phyloP scores from a whole-genome alignment of 2,113 vertebrate species.

The Gymnocephalus cernua region DNA sequence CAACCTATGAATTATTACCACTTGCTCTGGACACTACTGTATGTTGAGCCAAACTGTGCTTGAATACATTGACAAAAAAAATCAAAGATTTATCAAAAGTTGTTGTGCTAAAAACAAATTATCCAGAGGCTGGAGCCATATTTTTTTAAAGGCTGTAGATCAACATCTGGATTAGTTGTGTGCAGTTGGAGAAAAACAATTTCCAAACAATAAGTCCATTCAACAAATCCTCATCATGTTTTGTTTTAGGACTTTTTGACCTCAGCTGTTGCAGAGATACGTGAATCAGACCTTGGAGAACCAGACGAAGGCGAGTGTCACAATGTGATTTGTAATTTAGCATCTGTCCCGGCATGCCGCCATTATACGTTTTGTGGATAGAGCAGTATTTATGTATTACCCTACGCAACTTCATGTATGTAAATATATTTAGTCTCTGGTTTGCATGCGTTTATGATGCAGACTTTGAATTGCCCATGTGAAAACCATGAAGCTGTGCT shows the following conservation, averaged over 20 bases:
- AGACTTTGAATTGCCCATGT: neutral
- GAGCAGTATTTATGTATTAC: neutral
- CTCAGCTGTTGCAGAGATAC: neutral
- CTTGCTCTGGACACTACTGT: neutral
- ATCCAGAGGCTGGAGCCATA: neutral
- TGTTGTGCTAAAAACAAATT: no score
- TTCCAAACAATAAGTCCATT: constrained; percentile 8
- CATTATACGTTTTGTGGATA: neutral
- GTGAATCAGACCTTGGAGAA: constrained; percentile 1
- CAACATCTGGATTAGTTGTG: constrained; percentile 4
- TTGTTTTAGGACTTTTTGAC: constrained; percentile 24
- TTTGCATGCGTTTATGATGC: neutral
- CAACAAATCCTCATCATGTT: constrained; percentile 32
- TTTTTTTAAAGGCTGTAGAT: neutral
- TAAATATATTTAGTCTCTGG: neutral
- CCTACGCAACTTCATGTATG: neutral
- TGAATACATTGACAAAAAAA: neutral
- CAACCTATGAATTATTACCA: neutral
- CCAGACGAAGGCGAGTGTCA: neutral
- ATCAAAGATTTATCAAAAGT: neutral
- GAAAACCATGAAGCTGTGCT: neutral
- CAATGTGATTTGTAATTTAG: constrained; percentile 6
- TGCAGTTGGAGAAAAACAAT: neutral
- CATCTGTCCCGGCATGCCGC: neutral
- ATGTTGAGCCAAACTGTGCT: constrained; percentile 1